Evolutionary conservation across 2,888 invertebrate genomes (phyloP), one percentile per base, ranked within the genome.

Genomic region (Ceramica pisi): DNA sequence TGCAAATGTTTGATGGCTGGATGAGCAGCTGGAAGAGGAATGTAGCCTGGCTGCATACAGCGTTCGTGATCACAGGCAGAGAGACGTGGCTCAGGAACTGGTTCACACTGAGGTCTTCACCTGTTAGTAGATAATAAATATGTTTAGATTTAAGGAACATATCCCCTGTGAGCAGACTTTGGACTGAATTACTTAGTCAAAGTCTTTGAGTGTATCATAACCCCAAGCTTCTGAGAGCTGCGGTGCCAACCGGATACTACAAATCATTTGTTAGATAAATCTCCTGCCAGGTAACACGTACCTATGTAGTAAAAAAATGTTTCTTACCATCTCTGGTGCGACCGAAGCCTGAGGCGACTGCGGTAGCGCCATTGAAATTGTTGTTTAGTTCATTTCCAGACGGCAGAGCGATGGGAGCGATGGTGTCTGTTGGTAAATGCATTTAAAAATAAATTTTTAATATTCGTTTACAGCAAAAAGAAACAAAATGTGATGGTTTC

Each of bases 321-420:
- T 68, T 75, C 77, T 84, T 81, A 89, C 90, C 69, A 16, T 87
- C 83, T 8, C 62, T 59, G 19, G 83, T 88, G 8, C 81, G 67
- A 8, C 92, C 92, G 60, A 86, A 92, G 31, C 92, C 92, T 16
- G 91, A 89, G 7, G 90, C 91, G 31, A 87, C 66, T 44, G 88
- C 91, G 0, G 66, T 50, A 16, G 21, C 8, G 5, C 89, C 90
- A 10, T 26, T 78, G 60, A 90, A 92, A 60, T 74, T 60, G 19
- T 89, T 73, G 35, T 71, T 70, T 1, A 84, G 50, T 59, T 89
- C 86, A 41, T 48, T 23, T 23, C 86, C 86, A 71, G 85, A 67
- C 19, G 90, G 90, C 21, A 91, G 72, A 19, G 82, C 78, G 10
- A 90, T 76, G 9, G 89, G 86, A 19, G 79, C 66, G 51, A 90